Conservation (phyloP, 2,113 vertebrate genomes). For the Craseonycteris thonglongyai region DNA sequence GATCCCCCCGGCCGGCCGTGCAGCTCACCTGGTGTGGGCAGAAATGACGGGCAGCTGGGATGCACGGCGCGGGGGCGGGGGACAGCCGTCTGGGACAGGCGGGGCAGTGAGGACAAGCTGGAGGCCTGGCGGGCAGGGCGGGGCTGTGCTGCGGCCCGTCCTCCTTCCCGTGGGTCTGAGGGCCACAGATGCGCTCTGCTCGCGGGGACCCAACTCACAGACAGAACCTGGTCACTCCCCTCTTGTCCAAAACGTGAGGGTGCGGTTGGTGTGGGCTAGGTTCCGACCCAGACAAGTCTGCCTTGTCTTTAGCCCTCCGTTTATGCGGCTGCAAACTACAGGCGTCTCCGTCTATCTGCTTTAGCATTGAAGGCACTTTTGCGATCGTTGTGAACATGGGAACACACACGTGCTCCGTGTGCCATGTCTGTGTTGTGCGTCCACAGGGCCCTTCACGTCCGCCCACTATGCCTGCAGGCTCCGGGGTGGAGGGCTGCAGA, state of each 20-base stretch:
- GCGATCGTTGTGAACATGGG: neutral
- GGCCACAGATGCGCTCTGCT: neutral
- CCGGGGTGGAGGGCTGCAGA: too few relatives aligned
- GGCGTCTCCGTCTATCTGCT: neutral
- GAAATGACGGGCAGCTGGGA: too few relatives aligned
- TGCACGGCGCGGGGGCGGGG: too few relatives aligned
- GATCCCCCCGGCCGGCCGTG: too few relatives aligned
- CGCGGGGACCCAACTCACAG: too few relatives aligned
- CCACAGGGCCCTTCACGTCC: neutral
- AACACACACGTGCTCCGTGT: accelerated
- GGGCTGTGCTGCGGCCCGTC: accelerated
- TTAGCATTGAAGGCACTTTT: neutral
- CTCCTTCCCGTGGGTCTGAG: accelerated
- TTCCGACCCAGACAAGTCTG: accelerated
- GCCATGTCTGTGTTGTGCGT: accelerated
- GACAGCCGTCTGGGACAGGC: too few relatives aligned
- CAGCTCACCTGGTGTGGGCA: too few relatives aligned
- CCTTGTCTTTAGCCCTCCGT: neutral
- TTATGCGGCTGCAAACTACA: neutral
- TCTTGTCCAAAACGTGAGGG: neutral
- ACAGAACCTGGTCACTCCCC: neutral
- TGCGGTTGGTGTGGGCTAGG: neutral
- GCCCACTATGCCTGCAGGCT: too few relatives aligned
- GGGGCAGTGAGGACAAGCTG: too few relatives aligned
- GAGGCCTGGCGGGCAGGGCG: accelerated